Base-by-base conservation (phyloP, 2,113 vertebrate genomes). In the Lepidothrix coronata region DNA sequence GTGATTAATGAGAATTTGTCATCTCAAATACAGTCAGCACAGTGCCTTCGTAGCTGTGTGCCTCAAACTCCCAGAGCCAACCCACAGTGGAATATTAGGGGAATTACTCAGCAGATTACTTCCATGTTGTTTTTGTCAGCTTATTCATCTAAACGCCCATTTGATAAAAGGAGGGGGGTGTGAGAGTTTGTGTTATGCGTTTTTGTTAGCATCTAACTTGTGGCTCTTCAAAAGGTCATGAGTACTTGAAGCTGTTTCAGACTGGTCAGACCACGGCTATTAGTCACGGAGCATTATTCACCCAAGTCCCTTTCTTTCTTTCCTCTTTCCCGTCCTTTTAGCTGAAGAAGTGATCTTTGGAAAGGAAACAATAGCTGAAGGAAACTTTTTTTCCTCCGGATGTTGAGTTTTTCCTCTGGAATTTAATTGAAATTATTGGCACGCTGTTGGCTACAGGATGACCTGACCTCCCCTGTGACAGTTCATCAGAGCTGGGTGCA, bases 261-360 rank as follows among this genome's bases (percentile, higher is more conserved):
- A 95, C 95, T 80, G 79, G 88, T 90, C 93, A 88, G 85, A 95
- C 89, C 88, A 92, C 3, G 37, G 88, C 93, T 75, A 80, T 97
- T 96, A 97, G 95, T 98, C 97, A 98, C 63, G 86, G 96, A 93
- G 95, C 73, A 96, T 97, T 96, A 95, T 96, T 95, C 93, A 96
- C 51, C 33, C 58, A 54, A 54, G 72, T 76, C 46, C 35, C 41
- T 84, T 91, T 78, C 75, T 95, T 91, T 97, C 73, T 91, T 88
- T 83, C 52, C 61, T 77, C 43, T 94, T 97, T 78, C 76, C 57
- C 46, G 46, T 94, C 66, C 88, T 96, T 96, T 95, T 76, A 72
- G 73, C 88, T 88, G 74, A 70, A 95, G 57, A 95, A 93, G 27
- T 83, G 63, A 74, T 93, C 80, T 76, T 97, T 96, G 92, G 88